Evolutionary conservation across 2,797 vertebrate genomes (phyloP).

Genomic region (Gorsachius magnificus): DNA sequence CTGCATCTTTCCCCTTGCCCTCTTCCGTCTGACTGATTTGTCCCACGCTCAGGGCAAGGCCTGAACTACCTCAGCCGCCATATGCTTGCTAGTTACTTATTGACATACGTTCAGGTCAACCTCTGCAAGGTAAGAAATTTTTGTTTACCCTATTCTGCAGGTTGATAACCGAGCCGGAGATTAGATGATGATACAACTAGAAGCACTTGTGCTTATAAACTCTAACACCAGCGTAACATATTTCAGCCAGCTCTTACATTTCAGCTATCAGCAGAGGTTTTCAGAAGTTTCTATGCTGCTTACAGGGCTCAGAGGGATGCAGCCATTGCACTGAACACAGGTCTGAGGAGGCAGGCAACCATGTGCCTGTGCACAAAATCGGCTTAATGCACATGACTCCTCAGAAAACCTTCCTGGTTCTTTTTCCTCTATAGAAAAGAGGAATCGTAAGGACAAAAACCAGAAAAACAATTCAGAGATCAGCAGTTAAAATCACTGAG

Average conservation of each 20-base stretch:
- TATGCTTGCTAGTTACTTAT: background rate
- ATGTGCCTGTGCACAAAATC: background rate
- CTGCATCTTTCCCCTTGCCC: background rate
- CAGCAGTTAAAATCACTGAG: background rate
- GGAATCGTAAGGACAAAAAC: background rate
- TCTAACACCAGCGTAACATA: rapidly evolving
- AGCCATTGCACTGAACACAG: background rate
- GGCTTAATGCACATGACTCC: background rate
- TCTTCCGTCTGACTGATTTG: background rate
- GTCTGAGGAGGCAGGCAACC: background rate
- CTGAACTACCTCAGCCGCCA: background rate
- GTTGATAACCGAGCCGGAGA: background rate
- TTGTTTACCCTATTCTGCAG: background rate
- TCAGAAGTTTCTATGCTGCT: background rate
- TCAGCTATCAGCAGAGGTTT: background rate
- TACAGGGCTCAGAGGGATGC: background rate
- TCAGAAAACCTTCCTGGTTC: background rate
- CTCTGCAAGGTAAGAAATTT: background rate
- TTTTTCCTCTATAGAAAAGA: background rate
- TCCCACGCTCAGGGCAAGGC: background rate
- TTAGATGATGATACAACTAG: background rate
- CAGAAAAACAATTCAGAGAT: background rate
- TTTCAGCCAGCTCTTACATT: background rate
- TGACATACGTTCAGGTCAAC: background rate
- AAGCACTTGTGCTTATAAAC: background rate